A percentile compares a stretch with the other conserved stretches of the same genome.
Evolutionary conservation across 2,888 invertebrate genomes (phyloP).

Genomic region (Theretra japonica): DNA sequence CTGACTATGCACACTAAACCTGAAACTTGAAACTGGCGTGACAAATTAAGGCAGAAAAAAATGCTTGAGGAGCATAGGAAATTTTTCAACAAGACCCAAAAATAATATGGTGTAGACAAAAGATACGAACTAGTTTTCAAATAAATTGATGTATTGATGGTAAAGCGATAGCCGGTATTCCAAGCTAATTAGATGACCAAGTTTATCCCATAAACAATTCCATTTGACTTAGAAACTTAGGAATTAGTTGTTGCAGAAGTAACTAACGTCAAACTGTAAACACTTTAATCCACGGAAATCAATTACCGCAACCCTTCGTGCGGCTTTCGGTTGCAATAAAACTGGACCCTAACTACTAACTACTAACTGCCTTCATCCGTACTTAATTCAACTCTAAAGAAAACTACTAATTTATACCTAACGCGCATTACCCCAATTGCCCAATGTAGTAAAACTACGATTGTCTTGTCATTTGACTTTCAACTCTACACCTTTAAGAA

Average conservation of each 20-base stretch:
- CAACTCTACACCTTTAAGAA: constrained; percentile 28
- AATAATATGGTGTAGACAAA: too few relatives aligned
- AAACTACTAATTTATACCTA: constrained; percentile 78
- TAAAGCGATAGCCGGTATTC: too few relatives aligned
- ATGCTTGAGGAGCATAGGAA: too few relatives aligned
- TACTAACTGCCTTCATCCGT: constrained; percentile 71
- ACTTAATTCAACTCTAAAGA: constrained; percentile 75
- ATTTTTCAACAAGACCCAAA: too few relatives aligned
- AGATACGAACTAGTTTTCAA: too few relatives aligned
- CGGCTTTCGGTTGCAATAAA: constrained; percentile 53
- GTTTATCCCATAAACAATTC: background rate
- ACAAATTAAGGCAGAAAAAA: too few relatives aligned
- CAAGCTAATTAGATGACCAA: too few relatives aligned
- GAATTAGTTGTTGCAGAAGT: constrained; percentile 5
- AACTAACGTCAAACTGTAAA: constrained; percentile 26
- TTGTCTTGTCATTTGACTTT: constrained; percentile 33
- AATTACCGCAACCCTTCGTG: constrained; percentile 38
- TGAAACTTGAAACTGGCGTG: too few relatives aligned
- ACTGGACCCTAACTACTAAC: constrained; percentile 68
- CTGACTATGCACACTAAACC: too few relatives aligned
- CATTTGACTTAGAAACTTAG: constrained; percentile 11
- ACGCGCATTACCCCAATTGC: constrained; percentile 77
- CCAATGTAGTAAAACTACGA: constrained; percentile 47
- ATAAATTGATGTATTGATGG: too few relatives aligned
- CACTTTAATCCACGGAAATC: constrained; percentile 34